Base-by-base conservation (phyloP, 2,888 invertebrate species). In the Mechanitis mazaeus region DNA sequence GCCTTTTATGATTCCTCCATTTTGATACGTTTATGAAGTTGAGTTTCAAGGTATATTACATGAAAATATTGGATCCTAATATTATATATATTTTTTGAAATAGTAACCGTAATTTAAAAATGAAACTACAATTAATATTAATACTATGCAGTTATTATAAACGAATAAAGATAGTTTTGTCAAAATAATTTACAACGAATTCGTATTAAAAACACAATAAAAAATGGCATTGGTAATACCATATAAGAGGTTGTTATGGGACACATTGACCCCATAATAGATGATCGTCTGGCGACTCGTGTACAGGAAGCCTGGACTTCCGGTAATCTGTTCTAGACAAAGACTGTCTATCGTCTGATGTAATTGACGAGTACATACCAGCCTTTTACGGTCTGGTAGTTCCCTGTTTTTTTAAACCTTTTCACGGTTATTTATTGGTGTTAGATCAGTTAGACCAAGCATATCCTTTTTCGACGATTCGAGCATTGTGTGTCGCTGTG, bases 301-400 rank as follows among this genome's bases (percentile, higher is more conserved):
- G 66, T 66, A 72, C 88, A 84, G 89, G 89, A 89, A 84, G 87
- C 85, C 87, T 84, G 72, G 72, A 83, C 88, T 85, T 88, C 89
- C 89, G 87, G 64, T 75, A 80, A 84, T 82, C 85, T 84, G 82
- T 12, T 11, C 64, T 60, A 84, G 85, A 87, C 87, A 80, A 84
- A 85, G 81, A 81, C 70, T 63, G 83, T 81, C 72, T 68, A 68
- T 68, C 66, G 69, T 69, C 69, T 74, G 20, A 77, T 73, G 75
- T 81, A 80, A 84, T 82, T 73, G 77, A 80, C 81, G 79, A 79
- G 79, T 80, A 76, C 68, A 68, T 70, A 69, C 75, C 76, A 69
- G 74, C 78, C 80, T 74, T 79, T 79, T 81, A 85, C 76, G 84
- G 82, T 85, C 85, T 80, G 80, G 71, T 80, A 80, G 73, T 73